phyloP scores from a whole-genome alignment of 2,113 vertebrate genomes.

The Mirounga angustirostris region DNA sequence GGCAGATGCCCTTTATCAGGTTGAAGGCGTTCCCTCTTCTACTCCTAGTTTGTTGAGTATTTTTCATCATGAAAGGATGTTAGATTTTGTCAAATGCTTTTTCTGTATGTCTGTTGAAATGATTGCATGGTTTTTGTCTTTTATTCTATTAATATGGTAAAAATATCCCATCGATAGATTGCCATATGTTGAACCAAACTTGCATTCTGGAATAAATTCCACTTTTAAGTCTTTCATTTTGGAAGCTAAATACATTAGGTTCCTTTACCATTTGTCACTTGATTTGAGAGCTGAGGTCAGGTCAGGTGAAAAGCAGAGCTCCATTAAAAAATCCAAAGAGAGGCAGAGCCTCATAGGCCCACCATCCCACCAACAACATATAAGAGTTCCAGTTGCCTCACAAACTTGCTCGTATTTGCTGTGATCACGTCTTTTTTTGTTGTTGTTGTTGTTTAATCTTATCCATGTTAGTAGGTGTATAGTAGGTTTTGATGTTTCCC shows the following conservation, averaged over 20 bases:
- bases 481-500: not conserved
- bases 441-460: not conserved
- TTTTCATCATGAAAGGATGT: not conserved
- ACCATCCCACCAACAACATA: not conserved
- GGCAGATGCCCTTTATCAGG: not conserved
- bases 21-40: not conserved
- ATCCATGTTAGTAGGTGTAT: not conserved
- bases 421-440: not conserved
- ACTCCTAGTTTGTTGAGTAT: not conserved
- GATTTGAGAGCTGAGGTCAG: not conserved
- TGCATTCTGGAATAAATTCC: not conserved
- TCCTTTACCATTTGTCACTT: not conserved
- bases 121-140: not conserved
- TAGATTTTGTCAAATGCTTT: not conserved
- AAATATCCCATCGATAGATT: not conserved
- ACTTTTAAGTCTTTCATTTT: conserved; percentile 39
- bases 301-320: not conserved
- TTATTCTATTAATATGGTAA: not conserved
- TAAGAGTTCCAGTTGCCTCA: not conserved
- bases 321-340: conserved; percentile 30
- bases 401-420: not conserved
- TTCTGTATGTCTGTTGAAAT: not conserved
- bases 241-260: not conserved
- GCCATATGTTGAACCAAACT: not conserved
- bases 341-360: not conserved